These are phyloP conservation scores for Pyxicephalus adspersus DNA, from an alignment of 2,113 vertebrate genomes.

Conservation along the genomic window DNA sequence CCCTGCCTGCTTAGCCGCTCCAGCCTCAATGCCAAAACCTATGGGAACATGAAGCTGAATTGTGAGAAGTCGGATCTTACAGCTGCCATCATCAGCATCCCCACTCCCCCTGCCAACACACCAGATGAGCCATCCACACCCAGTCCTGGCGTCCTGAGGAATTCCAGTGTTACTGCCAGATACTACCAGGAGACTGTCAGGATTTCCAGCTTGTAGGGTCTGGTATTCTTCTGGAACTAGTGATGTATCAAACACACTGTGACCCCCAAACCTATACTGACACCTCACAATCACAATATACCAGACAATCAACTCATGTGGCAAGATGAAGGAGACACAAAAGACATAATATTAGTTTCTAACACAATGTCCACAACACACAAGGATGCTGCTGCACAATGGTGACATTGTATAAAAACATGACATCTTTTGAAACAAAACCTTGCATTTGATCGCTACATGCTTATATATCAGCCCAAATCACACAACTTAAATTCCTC, in stretches of 20 bases:
- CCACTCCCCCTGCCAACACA: conserved; percentile 86
- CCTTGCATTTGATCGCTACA: background rate
- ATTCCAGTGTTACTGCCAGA: conserved; percentile 72
- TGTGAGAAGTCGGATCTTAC: conserved; percentile 83
- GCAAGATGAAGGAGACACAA: conserved; percentile 4
- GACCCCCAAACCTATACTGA: background rate
- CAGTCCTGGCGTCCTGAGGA: conserved; percentile 75
- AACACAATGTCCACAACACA: background rate
- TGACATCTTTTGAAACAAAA: background rate
- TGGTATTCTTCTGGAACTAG: background rate
- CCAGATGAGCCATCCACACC: conserved; percentile 83
- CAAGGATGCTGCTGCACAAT: conserved; percentile 2
- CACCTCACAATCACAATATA: conserved; percentile 16
- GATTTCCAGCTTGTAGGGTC: conserved; percentile 87
- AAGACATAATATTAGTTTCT: background rate
- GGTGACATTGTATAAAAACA: background rate
- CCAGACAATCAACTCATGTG: conserved; percentile 26
- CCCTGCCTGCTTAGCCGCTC: conserved; percentile 73
- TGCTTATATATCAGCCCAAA: background rate
- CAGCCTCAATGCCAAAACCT: conserved; percentile 84
- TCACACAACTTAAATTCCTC: conserved; percentile 4
- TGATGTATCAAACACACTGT: conserved; percentile 12
- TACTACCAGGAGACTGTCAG: conserved; percentile 81
- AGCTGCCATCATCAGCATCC: conserved; percentile 90
- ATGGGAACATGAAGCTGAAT: conserved; percentile 80